phyloP scores from a whole-genome alignment of 2,797 vertebrate species.

The Argentina silus region DNA sequence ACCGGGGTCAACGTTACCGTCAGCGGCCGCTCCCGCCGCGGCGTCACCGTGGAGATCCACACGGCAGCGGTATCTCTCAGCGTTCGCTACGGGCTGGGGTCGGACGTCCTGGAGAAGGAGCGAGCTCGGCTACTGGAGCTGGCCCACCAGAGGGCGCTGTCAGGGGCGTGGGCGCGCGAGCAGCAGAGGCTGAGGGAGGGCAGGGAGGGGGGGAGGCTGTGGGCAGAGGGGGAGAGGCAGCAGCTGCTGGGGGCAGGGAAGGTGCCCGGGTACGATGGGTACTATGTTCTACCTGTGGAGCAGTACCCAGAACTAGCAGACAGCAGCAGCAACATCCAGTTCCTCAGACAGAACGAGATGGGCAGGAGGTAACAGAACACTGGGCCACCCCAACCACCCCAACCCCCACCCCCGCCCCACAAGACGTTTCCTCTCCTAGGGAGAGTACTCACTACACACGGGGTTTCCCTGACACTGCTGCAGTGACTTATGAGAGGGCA shows the following conservation, averaged over 20 bases:
- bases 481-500: conserved; percentile 66
- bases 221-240: conserved; percentile 89
- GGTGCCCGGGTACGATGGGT: conserved; percentile 87
- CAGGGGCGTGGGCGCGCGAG: conserved; percentile 84
- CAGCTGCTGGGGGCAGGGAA: conserved; percentile 86
- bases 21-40: conserved; percentile 86
- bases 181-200: conserved; percentile 84
- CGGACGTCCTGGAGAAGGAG: conserved; percentile 85
- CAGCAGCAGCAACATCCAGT: conserved; percentile 93
- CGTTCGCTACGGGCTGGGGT: conserved; percentile 83
- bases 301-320: conserved; percentile 91
- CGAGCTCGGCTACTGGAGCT: conserved; percentile 84
- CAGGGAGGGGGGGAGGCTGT: conserved; percentile 83
- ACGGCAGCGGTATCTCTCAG: conserved; percentile 80
- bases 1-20: conserved; percentile 83
- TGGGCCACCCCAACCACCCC: background rate
- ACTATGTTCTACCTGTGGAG: conserved; percentile 89
- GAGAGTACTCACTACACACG: conserved; percentile 78
- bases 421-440: conserved; percentile 84
- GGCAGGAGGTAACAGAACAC: conserved; percentile 89
- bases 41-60: conserved; percentile 86
- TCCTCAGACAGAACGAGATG: conserved; percentile 93
- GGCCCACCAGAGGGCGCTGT: conserved; percentile 86
- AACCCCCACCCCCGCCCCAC: background rate
- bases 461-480: conserved; percentile 80